phyloP scores from a whole-genome alignment of 1,140 invertebrate species.

The Pemphigus obesinymphae region DNA sequence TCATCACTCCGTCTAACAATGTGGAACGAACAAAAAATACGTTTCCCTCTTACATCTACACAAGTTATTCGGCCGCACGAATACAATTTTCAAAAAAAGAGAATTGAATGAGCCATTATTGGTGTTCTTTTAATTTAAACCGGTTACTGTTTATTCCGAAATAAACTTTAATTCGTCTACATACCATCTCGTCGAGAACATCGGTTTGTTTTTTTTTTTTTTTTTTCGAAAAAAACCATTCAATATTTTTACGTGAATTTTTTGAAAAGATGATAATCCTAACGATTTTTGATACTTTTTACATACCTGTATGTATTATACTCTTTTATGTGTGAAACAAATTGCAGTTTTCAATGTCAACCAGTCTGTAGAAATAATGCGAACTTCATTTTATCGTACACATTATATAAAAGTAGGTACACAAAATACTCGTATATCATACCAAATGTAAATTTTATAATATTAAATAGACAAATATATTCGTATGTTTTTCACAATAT shows the following conservation, averaged over 20 bases:
- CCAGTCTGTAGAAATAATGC: background rate
- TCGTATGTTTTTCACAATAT: too few species aligned
- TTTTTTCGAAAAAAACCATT: background rate
- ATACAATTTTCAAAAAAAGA: background rate
- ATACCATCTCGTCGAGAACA: background rate
- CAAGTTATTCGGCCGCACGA: background rate
- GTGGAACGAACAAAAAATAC: background rate
- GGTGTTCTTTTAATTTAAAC: background rate
- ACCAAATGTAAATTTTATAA: too few species aligned
- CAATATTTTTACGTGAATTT: background rate
- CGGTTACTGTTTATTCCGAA: background rate
- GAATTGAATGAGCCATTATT: conserved; percentile 12
- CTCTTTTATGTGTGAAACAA: too few species aligned
- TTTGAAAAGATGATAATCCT: conserved; percentile 4
- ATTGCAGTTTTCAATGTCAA: background rate
- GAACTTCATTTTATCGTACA: too few species aligned
- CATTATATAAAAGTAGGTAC: too few species aligned
- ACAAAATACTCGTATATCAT: background rate
- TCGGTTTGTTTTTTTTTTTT: background rate
- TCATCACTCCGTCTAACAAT: conserved; percentile 15
- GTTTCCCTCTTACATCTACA: background rate
- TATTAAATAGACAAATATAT: too few species aligned
- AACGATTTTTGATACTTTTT: background rate
- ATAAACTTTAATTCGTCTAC: background rate
- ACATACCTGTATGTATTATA: too few species aligned